phyloP scores from a whole-genome alignment of 2,888 invertebrate genomes.

The Eulithis testata region DNA sequence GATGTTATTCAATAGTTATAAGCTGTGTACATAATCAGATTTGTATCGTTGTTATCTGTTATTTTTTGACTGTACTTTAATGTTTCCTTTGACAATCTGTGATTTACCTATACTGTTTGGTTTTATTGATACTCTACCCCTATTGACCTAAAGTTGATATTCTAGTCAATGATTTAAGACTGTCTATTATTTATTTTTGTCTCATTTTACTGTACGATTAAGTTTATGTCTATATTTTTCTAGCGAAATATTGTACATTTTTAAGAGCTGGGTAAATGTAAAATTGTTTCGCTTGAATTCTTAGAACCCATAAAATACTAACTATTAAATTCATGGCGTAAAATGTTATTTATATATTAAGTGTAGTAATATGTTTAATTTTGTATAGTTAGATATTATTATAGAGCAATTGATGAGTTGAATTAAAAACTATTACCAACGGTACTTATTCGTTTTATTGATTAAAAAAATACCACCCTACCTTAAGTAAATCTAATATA shows the following conservation, averaged over 20 bases:
- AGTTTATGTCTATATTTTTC: constrained; percentile 35
- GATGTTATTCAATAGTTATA: constrained; percentile 69
- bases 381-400: constrained; percentile 74
- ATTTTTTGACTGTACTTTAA: constrained; percentile 32
- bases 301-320: constrained; percentile 42
- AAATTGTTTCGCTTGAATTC: constrained; percentile 65
- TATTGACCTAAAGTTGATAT: constrained; percentile 32
- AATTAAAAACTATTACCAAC: constrained; percentile 78
- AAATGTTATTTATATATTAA: constrained; percentile 64
- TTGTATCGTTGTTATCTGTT: constrained; percentile 53
- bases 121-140: constrained; percentile 39
- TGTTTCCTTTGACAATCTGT: constrained; percentile 44
- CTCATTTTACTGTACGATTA: constrained; percentile 41
- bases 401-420: constrained; percentile 79
- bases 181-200: constrained; percentile 47
- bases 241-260: constrained; percentile 78
- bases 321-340: constrained; percentile 54
- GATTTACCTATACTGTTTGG: constrained; percentile 41
- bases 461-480: background rate
- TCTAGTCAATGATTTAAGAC: constrained; percentile 66
- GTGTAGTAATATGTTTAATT: constrained; percentile 74
- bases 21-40: constrained; percentile 78
- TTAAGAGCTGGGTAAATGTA: constrained; percentile 81
- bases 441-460: constrained; percentile 52
- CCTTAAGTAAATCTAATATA: too few species aligned